Conservation (phyloP, 2,113 vertebrate genomes). For the Porphyrio hochstetteri region DNA sequence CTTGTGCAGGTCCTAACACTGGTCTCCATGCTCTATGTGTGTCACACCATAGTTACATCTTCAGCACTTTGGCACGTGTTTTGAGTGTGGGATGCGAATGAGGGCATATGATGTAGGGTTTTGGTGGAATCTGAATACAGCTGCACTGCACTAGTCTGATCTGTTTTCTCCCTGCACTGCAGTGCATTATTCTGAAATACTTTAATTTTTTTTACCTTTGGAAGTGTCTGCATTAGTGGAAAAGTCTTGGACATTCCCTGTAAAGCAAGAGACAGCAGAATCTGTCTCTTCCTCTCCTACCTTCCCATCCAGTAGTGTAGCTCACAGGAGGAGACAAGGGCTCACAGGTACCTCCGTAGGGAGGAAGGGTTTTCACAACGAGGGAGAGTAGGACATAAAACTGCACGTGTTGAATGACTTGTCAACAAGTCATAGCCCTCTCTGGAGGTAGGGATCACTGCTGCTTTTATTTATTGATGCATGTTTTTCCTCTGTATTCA, state of each 20-base stretch:
- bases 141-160: background rate
- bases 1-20: background rate
- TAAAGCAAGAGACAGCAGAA: background rate
- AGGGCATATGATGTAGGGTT: background rate
- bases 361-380: background rate
- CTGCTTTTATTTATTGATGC: background rate
- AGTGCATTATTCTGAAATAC: background rate
- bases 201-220: background rate
- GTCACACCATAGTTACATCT: background rate
- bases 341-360: background rate
- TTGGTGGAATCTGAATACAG: background rate
- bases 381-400: background rate
- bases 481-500: background rate
- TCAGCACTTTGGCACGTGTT: rapidly evolving
- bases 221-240: background rate
- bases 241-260: background rate
- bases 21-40: background rate
- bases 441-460: background rate
- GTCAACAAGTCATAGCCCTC: background rate
- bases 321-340: background rate
- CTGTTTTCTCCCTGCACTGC: background rate
- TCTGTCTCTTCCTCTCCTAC: background rate
- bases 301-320: background rate
- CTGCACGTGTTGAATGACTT: background rate
- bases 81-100: background rate